These are phyloP conservation scores for Sericinus montela DNA, from an alignment of 2,888 invertebrate genomes.

Conservation along the genomic window DNA sequence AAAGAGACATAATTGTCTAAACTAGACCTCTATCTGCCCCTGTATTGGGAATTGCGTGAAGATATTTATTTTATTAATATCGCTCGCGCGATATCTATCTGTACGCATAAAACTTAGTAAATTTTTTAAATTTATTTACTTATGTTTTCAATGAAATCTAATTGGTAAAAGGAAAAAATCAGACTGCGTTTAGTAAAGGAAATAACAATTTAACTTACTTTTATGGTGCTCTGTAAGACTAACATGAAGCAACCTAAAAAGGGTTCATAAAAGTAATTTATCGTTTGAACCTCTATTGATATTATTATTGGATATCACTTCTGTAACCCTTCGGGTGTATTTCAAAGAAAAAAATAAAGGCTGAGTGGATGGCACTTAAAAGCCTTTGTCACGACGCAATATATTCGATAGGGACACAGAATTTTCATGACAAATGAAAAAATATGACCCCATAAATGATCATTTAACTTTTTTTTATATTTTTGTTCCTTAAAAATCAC, in stretches of 20 bases:
- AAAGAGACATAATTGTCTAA: too few species aligned
- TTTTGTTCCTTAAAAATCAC: too few species aligned
- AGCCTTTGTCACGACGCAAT: slow-evolving; percentile 7
- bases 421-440: too few species aligned
- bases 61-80: too few species aligned
- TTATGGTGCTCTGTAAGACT: background rate
- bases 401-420: background rate
- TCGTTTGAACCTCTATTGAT: slow-evolving; percentile 6
- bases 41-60: too few species aligned
- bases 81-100: too few species aligned
- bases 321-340: slow-evolving; percentile 1
- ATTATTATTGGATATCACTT: slow-evolving; percentile 9
- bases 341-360: slow-evolving; percentile 4
- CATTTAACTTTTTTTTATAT: too few species aligned
- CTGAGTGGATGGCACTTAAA: background rate
- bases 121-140: too few species aligned
- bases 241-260: slow-evolving; percentile 1
- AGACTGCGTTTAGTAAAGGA: background rate
- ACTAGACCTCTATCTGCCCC: too few species aligned
- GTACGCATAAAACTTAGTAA: too few species aligned
- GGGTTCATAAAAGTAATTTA: slow-evolving; percentile 17
- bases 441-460: too few species aligned
- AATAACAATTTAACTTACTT: background rate
- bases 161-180: background rate
- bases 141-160: too few species aligned